A percentile compares a stretch with the other conserved stretches of the same genome.
phyloP scores from a whole-genome alignment of 2,797 vertebrate species.

The Tokudaia muenninki region DNA sequence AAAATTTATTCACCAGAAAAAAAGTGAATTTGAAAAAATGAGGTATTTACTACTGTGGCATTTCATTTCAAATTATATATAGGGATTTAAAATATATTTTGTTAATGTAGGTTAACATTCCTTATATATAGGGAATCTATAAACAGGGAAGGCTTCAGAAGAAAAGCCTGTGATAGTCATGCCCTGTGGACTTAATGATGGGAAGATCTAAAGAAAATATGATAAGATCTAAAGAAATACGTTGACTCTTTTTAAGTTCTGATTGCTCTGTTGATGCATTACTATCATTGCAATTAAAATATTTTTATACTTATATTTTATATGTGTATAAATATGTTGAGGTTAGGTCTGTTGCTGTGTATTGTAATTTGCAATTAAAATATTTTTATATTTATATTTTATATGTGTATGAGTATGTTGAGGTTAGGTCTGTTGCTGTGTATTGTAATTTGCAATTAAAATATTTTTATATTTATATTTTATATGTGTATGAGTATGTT shows the following conservation, averaged over 20 bases:
- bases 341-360: too few species aligned
- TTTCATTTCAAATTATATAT: conserved; percentile 49
- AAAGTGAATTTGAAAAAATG: neutral
- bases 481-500: neutral
- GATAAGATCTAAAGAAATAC: neutral
- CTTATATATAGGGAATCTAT: neutral
- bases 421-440: too few species aligned
- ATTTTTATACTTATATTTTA: too few species aligned
- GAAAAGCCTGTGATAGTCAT: neutral
- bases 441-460: neutral
- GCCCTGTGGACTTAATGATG: neutral
- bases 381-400: neutral
- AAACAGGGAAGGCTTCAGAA: neutral
- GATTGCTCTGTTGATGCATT: conserved; percentile 14
- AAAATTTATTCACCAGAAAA: conserved; percentile 60
- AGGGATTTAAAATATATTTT: neutral
- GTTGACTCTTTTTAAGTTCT: conserved; percentile 50
- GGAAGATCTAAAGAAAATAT: neutral
- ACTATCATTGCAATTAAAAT: conserved; percentile 17
- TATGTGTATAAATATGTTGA: too few species aligned
- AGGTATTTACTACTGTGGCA: conserved; percentile 22
- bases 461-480: neutral
- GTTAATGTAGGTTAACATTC: neutral
- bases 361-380: too few species aligned
- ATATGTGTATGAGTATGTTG: neutral